phyloP scores from a whole-genome alignment of 2,113 vertebrate species.

The Hemiprocne comata region DNA sequence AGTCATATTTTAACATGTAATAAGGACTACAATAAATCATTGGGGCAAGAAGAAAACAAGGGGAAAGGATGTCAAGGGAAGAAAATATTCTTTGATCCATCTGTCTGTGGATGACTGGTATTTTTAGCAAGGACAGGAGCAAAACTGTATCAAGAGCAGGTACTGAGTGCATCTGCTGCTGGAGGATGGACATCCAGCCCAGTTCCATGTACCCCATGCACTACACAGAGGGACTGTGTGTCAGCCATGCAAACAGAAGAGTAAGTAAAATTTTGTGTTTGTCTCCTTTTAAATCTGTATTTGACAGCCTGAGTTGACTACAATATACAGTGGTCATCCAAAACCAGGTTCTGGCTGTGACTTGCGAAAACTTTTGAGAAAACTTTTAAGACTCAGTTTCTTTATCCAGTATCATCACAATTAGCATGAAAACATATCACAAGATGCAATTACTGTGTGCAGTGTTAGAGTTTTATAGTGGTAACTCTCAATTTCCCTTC shows the following conservation, averaged over 20 bases:
- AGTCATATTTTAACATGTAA: not conserved
- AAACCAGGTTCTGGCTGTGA: not conserved
- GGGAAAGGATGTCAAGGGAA: not conserved
- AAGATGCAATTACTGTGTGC: not conserved
- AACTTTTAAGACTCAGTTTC: not conserved
- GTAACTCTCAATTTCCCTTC: not conserved
- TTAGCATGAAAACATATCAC: not conserved
- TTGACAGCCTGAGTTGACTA: not conserved
- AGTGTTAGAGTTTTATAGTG: not conserved
- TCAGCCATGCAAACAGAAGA: not conserved
- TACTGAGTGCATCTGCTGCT: not conserved
- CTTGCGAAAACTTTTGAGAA: not conserved
- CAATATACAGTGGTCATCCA: not conserved
- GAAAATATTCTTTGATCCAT: not conserved
- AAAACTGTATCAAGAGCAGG: not conserved
- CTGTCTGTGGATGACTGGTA: not conserved
- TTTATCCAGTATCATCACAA: not conserved
- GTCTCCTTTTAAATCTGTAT: not conserved
- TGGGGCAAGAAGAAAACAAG: not conserved
- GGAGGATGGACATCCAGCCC: not conserved
- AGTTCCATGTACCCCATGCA: not conserved
- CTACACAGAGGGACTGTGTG: not conserved
- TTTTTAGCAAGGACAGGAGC: not conserved
- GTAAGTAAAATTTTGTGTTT: not conserved
- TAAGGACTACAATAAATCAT: not conserved